These are phyloP conservation scores for Brachypteracias leptosomus DNA, from an alignment of 2,113 vertebrate genomes.

Conservation along the genomic window DNA sequence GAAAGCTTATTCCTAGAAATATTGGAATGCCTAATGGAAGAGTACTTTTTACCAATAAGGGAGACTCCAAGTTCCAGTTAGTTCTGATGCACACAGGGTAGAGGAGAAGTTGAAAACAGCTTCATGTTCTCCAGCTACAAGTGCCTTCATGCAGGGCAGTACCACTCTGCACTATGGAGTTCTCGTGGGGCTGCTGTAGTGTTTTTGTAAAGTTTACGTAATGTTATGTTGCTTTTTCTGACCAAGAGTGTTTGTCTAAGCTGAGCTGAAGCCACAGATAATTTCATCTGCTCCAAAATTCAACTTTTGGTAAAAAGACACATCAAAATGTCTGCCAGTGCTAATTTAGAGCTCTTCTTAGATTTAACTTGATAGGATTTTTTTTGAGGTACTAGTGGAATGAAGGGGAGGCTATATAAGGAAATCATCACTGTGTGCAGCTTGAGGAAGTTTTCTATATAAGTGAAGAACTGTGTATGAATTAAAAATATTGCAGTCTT, in stretches of 20 bases:
- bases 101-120: background rate
- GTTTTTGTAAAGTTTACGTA: background rate
- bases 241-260: background rate
- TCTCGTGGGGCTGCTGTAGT: background rate
- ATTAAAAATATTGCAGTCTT: background rate
- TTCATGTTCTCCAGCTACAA: background rate
- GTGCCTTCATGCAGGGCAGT: background rate
- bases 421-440: background rate
- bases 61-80: background rate
- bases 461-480: background rate
- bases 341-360: background rate
- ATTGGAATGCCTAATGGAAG: background rate
- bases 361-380: background rate
- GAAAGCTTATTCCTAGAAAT: background rate
- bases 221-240: background rate
- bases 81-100: background rate
- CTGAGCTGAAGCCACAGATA: background rate
- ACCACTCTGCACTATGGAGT: fast-evolving
- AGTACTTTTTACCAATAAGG: background rate
- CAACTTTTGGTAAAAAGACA: background rate
- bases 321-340: background rate
- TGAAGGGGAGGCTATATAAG: background rate
- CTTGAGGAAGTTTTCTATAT: background rate
- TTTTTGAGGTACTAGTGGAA: background rate
- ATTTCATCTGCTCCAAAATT: background rate